Evolutionary conservation across 2,797 vertebrate genomes (phyloP), one percentile per base, ranked within the genome.

Genomic region (Limnodromus scolopaceus): DNA sequence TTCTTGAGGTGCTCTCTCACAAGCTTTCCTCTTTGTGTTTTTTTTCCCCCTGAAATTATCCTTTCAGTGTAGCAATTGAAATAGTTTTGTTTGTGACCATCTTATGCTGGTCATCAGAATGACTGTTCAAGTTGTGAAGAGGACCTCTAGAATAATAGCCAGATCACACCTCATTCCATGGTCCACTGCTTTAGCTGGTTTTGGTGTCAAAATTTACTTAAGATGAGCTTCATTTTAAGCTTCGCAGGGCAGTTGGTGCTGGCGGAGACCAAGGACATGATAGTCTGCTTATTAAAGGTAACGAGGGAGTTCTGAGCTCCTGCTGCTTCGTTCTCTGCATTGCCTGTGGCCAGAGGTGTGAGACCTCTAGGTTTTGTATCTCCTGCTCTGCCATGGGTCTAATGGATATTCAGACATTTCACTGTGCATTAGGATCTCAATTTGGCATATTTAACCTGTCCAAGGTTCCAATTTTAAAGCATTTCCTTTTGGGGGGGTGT

Each of bases 311-410:
- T 46, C 18, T 78, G 48, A 17, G 16, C 27, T 92, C 16, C 25
- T 61, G 43, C 12, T 1, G 1, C 38, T 58, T 71, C 0, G 0
- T 60, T 38, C 15, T 69, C 27, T 23, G 15, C 20, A 1, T 84
- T 0, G 1, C n/a, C 36, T 1, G 2, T 46, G 45, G 58, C 34
- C 51, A 49, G 55, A 3, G 39, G 17, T 51, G 14, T 2, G 30
- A 49, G 28, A 23, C 60, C 41, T 64, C 38, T 14, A 13, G 27
- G 20, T 34, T 89, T 87, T 83, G 27, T 27, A 27, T n/a, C 45
- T 89, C 25, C 41, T 57, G 53, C 51, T 70, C 51, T 82, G 16
- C 72, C 8, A 0, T 17, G 53, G 27, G 4, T 66, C 84, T 38
- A 27, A 0, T n/a, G 61, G 53, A 39, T 38, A 78, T 82, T 49